Percentiles rank a stretch among this genome's conserved stretches.
Conservation (phyloP, 2,113 vertebrate genomes). For the Coturnix japonica region DNA sequence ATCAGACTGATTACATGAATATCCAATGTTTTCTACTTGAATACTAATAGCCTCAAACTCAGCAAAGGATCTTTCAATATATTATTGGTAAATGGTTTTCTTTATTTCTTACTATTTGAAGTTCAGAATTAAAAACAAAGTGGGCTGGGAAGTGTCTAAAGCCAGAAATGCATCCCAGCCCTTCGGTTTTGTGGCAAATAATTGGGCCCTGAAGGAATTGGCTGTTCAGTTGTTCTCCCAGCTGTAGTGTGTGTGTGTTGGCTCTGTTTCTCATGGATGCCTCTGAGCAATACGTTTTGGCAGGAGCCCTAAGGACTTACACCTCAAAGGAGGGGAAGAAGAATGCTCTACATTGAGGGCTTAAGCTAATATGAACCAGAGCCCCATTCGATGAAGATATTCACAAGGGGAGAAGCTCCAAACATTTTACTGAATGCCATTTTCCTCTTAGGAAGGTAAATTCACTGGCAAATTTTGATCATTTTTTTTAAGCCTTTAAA, state of each 20-base stretch:
- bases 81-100: not conserved
- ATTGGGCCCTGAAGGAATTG: constrained; percentile 73
- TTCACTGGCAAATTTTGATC: not conserved
- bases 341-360: not conserved
- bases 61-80: not conserved
- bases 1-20: constrained; percentile 15
- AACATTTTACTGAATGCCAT: not conserved
- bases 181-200: constrained; percentile 59
- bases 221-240: not conserved
- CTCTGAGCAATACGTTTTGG: constrained; percentile 45
- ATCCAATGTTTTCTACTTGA: not conserved
- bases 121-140: constrained; percentile 18
- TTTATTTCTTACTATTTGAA: not conserved
- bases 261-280: not conserved
- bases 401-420: not conserved
- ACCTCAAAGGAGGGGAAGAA: constrained; percentile 6
- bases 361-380: constrained; percentile 7
- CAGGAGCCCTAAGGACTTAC: constrained; percentile 45
- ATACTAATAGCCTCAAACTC: not conserved
- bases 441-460: not conserved
- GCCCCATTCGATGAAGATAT: not conserved
- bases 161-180: not conserved
- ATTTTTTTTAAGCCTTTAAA: not conserved
- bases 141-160: constrained; percentile 42
- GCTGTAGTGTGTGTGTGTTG: not conserved